A percentile compares a stretch with the other conserved stretches of the same genome.
These are phyloP conservation scores for Sigmodon hispidus DNA, from an alignment of 2,113 vertebrate genomes.

Conservation along the genomic window DNA sequence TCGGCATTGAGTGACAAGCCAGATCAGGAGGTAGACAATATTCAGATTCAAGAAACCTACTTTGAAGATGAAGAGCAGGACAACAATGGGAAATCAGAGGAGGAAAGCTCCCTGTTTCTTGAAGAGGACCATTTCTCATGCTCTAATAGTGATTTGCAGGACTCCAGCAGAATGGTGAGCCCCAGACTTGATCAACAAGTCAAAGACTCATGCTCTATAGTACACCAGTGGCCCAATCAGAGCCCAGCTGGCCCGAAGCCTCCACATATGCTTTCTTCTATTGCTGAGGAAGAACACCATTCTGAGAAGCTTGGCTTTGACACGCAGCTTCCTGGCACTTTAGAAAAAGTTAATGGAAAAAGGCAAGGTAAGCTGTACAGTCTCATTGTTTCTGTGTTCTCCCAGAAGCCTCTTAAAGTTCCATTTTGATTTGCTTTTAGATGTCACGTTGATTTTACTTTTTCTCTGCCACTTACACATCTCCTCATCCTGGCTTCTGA, in stretches of 20 bases:
- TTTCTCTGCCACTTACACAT: slow-evolving; percentile 41
- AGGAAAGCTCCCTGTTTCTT: slow-evolving; percentile 56
- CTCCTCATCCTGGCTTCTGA: slow-evolving; percentile 59
- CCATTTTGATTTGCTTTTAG: slow-evolving; percentile 70
- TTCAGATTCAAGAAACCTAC: slow-evolving; percentile 73
- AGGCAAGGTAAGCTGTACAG: slow-evolving; percentile 83
- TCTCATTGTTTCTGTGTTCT: background rate
- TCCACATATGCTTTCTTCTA: slow-evolving; percentile 81
- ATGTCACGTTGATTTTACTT: slow-evolving; percentile 53
- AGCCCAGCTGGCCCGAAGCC: slow-evolving; percentile 69
- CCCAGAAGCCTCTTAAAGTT: slow-evolving; percentile 33
- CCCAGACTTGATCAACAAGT: slow-evolving; percentile 39
- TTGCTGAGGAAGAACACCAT: slow-evolving; percentile 86
- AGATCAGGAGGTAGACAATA: slow-evolving; percentile 78
- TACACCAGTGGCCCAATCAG: slow-evolving; percentile 65
- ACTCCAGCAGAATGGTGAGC: slow-evolving; percentile 45
- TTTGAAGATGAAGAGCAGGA: slow-evolving; percentile 78
- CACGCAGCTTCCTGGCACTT: slow-evolving; percentile 68
- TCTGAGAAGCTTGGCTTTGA: slow-evolving; percentile 70
- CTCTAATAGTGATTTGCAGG: slow-evolving; percentile 63
- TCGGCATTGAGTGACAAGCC: slow-evolving; percentile 73
- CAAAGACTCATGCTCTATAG: slow-evolving; percentile 60
- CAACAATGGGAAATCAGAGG: slow-evolving; percentile 50
- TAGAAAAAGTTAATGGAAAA: slow-evolving; percentile 78
- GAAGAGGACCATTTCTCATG: slow-evolving; percentile 68